Base-by-base conservation (phyloP, 2,113 vertebrate species). In the Hylia prasina region DNA sequence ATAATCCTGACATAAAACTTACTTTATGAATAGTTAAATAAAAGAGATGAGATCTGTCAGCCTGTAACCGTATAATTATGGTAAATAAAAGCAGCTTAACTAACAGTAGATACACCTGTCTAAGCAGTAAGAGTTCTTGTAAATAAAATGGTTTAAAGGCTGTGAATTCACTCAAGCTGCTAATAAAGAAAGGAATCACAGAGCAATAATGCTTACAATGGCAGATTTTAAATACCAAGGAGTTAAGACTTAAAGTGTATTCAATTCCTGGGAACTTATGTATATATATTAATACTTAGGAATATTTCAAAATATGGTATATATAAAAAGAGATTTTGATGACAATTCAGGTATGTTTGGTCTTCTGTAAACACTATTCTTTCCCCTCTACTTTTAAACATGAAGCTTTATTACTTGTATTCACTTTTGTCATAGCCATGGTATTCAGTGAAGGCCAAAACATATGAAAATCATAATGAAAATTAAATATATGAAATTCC, bases 321-420 rank as follows among this genome's bases (percentile, higher is more conserved):
- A 40, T 48, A 17, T 31, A 61, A 71, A 68, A 90, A 31, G 11
- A 60, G 15, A 47, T 56, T 68, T 7, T n/a, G 28, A 72, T 6
- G 9, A 19, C 24, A 82, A 64, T n/a, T 71, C 33, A 66, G 15
- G 21, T 17, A 60, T 0, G 0, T 58, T 54, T 17, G 21, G 35
- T 39, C 19, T 89, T 82, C 63, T 73, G 17, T n/a, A 73, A 80
- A 78, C 8, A 40, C 6, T 44, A 28, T 22, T 31, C n/a, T 33
- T 15, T 17, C 28, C 5, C 21, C 11, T 1, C 2, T 16, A 5
- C 6, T 12, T 25, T 64, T 40, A 80, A 48, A 61, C 0, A 65
- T 19, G 14, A 37, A 91, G 7, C 4, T 72, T 72, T 51, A 80
- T 63, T 65, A 75, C 4, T 42, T 48, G 5, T 22, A 73, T 39